phyloP scores from a whole-genome alignment of 2,888 invertebrate genomes.

The Danaus chrysippus region DNA sequence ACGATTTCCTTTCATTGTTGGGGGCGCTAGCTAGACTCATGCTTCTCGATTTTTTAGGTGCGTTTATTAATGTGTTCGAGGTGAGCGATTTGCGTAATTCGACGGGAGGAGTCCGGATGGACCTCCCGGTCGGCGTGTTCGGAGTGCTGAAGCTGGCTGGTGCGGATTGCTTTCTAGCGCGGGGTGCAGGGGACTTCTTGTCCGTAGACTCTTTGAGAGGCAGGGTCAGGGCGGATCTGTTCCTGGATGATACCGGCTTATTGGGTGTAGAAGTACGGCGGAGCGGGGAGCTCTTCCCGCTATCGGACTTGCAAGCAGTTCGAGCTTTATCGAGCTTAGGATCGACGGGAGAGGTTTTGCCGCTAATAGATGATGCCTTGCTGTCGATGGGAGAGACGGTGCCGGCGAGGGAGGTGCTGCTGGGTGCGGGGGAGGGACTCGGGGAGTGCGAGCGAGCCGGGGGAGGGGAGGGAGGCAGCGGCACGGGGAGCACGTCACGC shows the following conservation, averaged over 20 bases:
- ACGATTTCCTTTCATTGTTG: conserved; percentile 48
- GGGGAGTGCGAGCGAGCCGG: conserved; percentile 23
- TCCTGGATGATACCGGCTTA: conserved; percentile 36
- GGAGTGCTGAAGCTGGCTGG: conserved; percentile 51
- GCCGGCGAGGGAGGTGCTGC: conserved; percentile 42
- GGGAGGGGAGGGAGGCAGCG: conserved; percentile 39
- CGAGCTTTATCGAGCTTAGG: conserved; percentile 38
- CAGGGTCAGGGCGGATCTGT: conserved; percentile 51
- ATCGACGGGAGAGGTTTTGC: conserved; percentile 48
- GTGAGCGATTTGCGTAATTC: conserved; percentile 57
- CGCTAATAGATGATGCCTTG: conserved; percentile 55
- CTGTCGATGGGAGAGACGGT: conserved; percentile 53
- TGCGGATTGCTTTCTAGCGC: conserved; percentile 62
- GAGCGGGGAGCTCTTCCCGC: conserved; percentile 46
- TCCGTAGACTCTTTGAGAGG: conserved; percentile 43
- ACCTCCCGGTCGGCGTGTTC: conserved; percentile 55
- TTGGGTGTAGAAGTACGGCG: conserved; percentile 56
- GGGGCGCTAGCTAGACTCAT: conserved; percentile 58
- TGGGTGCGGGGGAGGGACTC: conserved; percentile 28
- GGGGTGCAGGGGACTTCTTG: conserved; percentile 37
- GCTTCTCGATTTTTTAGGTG: conserved; percentile 68
- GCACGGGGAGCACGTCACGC: conserved; percentile 51
- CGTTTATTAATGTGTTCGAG: conserved; percentile 46
- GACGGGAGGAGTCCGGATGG: conserved; percentile 53
- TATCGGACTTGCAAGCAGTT: conserved; percentile 42